Base-by-base conservation (phyloP, 2,888 invertebrate species). In the Camptogramma bilineatum region DNA sequence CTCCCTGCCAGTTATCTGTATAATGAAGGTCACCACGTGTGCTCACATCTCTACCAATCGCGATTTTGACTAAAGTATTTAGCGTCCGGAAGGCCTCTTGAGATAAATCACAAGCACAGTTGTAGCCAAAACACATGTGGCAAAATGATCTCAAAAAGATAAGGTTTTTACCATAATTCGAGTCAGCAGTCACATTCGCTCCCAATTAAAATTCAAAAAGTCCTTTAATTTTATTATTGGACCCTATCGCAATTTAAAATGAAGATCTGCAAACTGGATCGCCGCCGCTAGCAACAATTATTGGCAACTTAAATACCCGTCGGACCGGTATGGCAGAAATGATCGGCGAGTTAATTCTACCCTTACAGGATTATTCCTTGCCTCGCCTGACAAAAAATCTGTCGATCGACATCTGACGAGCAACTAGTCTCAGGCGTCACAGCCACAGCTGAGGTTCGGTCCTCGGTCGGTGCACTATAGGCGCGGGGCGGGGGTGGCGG, bases 401-500 rank as follows among this genome's bases (percentile, higher is more conserved):
- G 79, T 80, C 81, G 89, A 90, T 90, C 88, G 84, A 88, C 90
- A 90, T 90, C 87, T 90, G 90, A 90, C 85, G 82, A 81, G 82
- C 81, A 61, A 57, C 61, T 65, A 68, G 60, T 55, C 62, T 66
- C 55, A 62, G 68, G 51, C 76, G 80, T 76, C 77, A 76, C 85
- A 84, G 83, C 83, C 77, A 76, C 85, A 84, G 83, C 83, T 80
- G 84, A 86, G 83, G 87, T 84, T 87, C 56, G 56, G 48, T 48
- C 48, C 48, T 48, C 85, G 87, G 87, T 86, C 85, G 87, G 88
- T 88, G 89, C 83, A 83, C 86, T 86, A 83, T 80, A 77, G 86
- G 74, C 75, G 57, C 68, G 77, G 71, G 77, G 73, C 7, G 28
- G 28, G 4, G 28, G 71, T 66, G 73, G 71, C 73, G 69, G 64